phyloP scores from a whole-genome alignment of 2,113 vertebrate species.

The Glaucomys volans region DNA sequence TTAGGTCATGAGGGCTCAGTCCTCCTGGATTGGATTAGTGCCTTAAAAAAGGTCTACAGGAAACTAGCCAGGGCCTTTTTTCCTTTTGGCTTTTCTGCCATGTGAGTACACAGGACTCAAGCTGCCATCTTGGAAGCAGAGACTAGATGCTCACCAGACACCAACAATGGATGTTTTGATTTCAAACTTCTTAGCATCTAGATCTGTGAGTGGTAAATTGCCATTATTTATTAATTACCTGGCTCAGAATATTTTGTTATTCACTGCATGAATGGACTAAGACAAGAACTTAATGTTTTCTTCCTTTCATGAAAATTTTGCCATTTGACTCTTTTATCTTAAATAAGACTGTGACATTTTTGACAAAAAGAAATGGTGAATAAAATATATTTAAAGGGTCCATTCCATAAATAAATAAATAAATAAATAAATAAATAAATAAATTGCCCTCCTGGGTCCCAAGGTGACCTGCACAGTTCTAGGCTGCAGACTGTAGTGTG shows the following conservation, averaged over 20 bases:
- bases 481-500: not conserved
- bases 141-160: too few relatives aligned
- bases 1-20: not conserved
- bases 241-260: not conserved
- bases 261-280: too few relatives aligned
- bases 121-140: not conserved
- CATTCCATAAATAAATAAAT: too few relatives aligned
- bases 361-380: not conserved
- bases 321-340: not conserved
- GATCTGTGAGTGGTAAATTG: not conserved
- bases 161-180: not conserved
- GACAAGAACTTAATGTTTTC: not conserved
- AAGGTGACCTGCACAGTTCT: not conserved
- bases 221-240: not conserved
- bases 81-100: not conserved
- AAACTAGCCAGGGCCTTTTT: not conserved
- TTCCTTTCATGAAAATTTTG: conserved; percentile 19
- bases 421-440: too few relatives aligned
- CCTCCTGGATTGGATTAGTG: too few relatives aligned
- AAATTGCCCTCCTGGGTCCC: not conserved
- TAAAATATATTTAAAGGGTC: not conserved
- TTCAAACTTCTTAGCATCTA: not conserved
- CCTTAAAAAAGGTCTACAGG: not conserved
- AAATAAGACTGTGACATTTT: not conserved
- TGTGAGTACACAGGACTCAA: not conserved